Evolutionary conservation across 2,888 invertebrate species (phyloP).

Genomic region (Pachydiplax longipennis): DNA sequence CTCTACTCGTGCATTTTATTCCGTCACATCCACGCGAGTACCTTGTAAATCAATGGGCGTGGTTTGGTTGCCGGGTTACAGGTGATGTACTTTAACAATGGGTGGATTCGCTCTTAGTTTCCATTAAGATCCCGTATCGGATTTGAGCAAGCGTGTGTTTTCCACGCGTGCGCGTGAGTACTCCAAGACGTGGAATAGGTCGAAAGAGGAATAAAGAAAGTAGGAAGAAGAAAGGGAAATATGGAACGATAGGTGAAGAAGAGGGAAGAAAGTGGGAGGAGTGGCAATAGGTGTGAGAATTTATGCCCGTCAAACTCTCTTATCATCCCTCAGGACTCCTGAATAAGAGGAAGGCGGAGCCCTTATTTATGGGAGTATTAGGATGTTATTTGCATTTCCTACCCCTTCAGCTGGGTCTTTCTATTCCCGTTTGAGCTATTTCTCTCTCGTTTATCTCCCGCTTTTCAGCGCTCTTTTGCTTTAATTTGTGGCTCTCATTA

Average conservation of each 20-base stretch:
- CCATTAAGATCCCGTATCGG: constrained; percentile 43
- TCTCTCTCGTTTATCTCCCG: background rate
- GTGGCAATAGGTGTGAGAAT: background rate
- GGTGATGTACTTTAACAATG: constrained; percentile 45
- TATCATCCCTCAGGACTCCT: constrained; percentile 9
- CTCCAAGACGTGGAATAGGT: background rate
- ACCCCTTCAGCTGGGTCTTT: background rate
- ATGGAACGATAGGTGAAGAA: background rate
- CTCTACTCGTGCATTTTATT: constrained; percentile 4
- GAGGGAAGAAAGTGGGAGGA: background rate
- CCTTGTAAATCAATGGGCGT: constrained; percentile 43
- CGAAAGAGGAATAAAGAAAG: background rate
- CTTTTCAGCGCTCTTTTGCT: background rate
- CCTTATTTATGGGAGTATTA: constrained; percentile 3
- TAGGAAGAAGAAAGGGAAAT: too few relatives aligned
- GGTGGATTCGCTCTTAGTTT: constrained; percentile 43
- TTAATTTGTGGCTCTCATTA: background rate
- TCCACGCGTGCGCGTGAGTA: background rate
- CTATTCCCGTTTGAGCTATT: background rate
- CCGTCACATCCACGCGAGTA: constrained; percentile 19
- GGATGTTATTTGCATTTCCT: constrained; percentile 4
- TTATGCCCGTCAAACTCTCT: constrained; percentile 11
- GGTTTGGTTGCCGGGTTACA: constrained; percentile 40
- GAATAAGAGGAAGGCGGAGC: background rate
- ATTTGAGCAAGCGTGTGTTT: constrained; percentile 1